Conservation (phyloP, 2,113 vertebrate genomes). For the Paradisaea rubra region DNA sequence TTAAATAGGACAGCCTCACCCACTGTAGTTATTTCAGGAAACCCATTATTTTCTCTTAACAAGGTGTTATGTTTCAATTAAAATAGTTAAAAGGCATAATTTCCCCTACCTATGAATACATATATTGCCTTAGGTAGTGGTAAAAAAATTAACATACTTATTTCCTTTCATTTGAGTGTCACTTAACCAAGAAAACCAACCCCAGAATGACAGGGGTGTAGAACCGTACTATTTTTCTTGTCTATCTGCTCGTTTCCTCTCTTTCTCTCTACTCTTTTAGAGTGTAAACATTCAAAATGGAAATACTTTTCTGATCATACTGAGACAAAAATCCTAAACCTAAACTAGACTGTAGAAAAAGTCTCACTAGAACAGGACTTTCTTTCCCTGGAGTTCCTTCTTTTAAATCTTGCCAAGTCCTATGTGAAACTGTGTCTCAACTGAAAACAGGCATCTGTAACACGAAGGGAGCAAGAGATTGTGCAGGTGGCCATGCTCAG, state of each 20-base stretch:
- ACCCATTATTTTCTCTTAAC: not conserved
- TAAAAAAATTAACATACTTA: not conserved
- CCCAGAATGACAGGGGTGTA: not conserved
- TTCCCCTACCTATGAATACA: not conserved
- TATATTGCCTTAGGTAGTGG: not conserved
- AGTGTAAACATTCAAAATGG: not conserved
- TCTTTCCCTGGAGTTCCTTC: not conserved
- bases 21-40: not conserved
- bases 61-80: not conserved
- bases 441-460: not conserved
- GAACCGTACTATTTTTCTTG: not conserved
- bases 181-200: not conserved
- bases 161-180: not conserved
- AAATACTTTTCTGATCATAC: not conserved
- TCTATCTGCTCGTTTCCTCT: not conserved
- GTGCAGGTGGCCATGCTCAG: not conserved
- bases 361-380: not conserved
- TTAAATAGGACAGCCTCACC: not conserved
- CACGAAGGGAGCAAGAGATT: not conserved
- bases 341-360: not conserved
- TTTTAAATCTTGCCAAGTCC: not conserved
- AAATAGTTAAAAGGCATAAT: not conserved
- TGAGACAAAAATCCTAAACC: not conserved
- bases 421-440: rapidly evolving
- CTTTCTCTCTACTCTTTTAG: not conserved